Evolutionary conservation across 2,113 vertebrate species (phyloP).

Genomic region (Scopus umbretta): DNA sequence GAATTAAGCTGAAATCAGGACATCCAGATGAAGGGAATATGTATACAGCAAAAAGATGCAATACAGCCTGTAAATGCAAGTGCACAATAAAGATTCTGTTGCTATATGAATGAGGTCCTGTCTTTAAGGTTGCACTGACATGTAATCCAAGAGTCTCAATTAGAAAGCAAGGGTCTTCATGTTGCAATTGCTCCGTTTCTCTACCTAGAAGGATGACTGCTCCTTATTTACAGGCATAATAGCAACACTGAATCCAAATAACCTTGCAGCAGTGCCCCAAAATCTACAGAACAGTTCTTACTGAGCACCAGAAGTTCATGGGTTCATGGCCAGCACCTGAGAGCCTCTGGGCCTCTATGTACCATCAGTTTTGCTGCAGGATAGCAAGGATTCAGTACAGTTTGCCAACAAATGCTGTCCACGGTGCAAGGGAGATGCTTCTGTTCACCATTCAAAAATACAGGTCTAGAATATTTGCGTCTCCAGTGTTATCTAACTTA

Average conservation of each 20-base stretch:
- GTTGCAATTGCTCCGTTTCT: not conserved
- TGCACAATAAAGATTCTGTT: not conserved
- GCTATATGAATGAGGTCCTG: not conserved
- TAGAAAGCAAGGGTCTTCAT: not conserved
- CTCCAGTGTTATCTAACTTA: not conserved
- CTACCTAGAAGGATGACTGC: accelerated
- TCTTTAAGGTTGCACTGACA: not conserved
- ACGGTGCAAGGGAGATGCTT: not conserved
- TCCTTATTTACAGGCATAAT: not conserved
- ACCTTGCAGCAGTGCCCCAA: not conserved
- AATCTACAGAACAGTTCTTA: not conserved
- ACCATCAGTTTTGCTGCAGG: not conserved
- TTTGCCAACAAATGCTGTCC: not conserved
- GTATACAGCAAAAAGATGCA: not conserved
- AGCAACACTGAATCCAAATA: not conserved
- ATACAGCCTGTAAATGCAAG: not conserved
- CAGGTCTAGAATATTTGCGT: not conserved
- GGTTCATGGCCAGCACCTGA: not conserved
- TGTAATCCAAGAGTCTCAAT: not conserved
- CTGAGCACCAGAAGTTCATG: not conserved
- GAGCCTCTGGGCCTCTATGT: not conserved
- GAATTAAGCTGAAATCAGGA: no score
- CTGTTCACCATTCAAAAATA: not conserved
- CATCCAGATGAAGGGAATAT: not conserved
- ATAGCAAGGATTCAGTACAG: not conserved